Evolutionary conservation across 1,140 invertebrate genomes (phyloP).

Genomic region (Drosophila cardini): DNA sequence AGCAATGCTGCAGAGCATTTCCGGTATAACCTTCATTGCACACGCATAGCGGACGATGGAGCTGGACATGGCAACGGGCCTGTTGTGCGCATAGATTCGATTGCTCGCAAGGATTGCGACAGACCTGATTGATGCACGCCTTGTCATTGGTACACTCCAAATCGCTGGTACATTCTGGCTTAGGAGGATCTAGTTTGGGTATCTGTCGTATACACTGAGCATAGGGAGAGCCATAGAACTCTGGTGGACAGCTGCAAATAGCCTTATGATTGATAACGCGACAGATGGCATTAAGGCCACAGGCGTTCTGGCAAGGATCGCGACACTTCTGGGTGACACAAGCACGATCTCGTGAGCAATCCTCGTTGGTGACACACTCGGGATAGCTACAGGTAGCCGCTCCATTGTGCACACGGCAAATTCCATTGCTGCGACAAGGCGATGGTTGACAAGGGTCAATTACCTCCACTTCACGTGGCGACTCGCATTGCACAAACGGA

Average conservation of each 20-base stretch:
- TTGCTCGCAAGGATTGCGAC: slow-evolving; percentile 91
- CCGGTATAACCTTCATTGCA: slow-evolving; percentile 93
- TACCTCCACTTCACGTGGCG: slow-evolving; percentile 74
- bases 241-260: slow-evolving; percentile 91
- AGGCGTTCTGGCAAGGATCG: slow-evolving; percentile 92
- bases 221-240: slow-evolving; percentile 92
- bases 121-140: slow-evolving; percentile 92
- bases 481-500: slow-evolving; percentile 90
- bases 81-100: slow-evolving; percentile 91
- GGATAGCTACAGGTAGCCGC: slow-evolving; percentile 92
- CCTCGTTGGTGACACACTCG: slow-evolving; percentile 93
- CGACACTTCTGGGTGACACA: slow-evolving; percentile 93
- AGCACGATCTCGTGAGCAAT: slow-evolving; percentile 92
- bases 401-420: slow-evolving; percentile 90
- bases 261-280: slow-evolving; percentile 92
- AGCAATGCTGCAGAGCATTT: slow-evolving; percentile 88
- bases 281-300: slow-evolving; percentile 94
- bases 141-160: slow-evolving; percentile 93
- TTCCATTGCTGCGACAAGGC: slow-evolving; percentile 91
- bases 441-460: slow-evolving; percentile 92
- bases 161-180: slow-evolving; percentile 92
- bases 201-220: slow-evolving; percentile 88
- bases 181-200: slow-evolving; percentile 85
- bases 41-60: slow-evolving; percentile 93
- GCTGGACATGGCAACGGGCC: slow-evolving; percentile 91